These are phyloP conservation scores for Ornithorhynchus anatinus DNA, from an alignment of 2,113 vertebrate species.

Conservation along the genomic window DNA sequence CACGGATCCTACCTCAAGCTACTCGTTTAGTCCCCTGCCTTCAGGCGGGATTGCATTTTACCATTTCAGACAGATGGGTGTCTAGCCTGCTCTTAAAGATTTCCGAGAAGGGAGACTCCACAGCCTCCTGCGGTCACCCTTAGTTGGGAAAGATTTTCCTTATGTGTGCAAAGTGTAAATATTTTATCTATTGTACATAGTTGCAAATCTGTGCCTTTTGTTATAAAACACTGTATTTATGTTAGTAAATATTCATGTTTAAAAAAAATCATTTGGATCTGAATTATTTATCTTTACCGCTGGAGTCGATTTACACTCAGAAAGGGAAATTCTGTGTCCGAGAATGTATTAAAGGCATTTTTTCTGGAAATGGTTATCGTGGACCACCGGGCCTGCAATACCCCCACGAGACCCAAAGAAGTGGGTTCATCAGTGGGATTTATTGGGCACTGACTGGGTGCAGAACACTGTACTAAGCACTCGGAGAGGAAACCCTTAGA, in stretches of 20 bases:
- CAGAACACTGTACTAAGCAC: too few species aligned
- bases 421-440: too few species aligned
- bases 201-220: conserved; percentile 87
- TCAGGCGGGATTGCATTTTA: background rate
- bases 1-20: background rate
- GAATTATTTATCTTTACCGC: conserved; percentile 1
- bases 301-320: conserved; percentile 12
- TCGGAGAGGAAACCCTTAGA: too few species aligned
- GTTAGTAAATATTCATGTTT: conserved; percentile 87
- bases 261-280: conserved; percentile 54
- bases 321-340: too few species aligned
- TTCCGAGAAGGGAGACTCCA: background rate
- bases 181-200: conserved; percentile 84
- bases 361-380: too few species aligned
- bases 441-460: too few species aligned
- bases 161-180: conserved; percentile 80
- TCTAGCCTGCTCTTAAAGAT: conserved; percentile 7
- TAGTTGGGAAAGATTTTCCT: background rate
- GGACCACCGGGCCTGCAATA: too few species aligned
- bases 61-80: conserved; percentile 2
- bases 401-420: too few species aligned
- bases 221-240: conserved; percentile 91
- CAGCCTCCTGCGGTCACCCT: background rate
- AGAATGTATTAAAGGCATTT: too few species aligned
- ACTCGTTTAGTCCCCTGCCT: background rate